Conservation (phyloP, 1,140 invertebrate species). For the Phymorhynchus buccinoides region DNA sequence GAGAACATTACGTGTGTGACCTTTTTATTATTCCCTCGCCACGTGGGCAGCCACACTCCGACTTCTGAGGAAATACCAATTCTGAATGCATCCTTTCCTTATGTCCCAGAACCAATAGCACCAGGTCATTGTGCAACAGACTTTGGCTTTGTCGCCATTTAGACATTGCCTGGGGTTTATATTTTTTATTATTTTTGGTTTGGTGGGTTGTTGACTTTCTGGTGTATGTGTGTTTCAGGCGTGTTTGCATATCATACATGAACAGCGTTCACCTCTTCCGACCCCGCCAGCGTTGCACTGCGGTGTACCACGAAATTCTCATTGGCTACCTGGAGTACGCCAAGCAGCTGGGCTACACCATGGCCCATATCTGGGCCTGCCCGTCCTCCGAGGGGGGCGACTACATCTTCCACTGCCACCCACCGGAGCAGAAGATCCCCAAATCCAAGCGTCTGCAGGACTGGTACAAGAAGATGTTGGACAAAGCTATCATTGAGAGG, state of each 20-base stretch:
- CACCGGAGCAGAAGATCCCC: slow-evolving; percentile 98
- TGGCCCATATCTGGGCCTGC: slow-evolving; percentile 99
- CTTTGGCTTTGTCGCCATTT: too few species aligned
- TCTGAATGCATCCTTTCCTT: too few species aligned
- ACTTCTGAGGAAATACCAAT: too few species aligned
- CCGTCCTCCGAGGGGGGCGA: slow-evolving; percentile 99
- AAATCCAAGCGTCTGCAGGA: slow-evolving; percentile 99
- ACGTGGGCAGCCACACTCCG: too few species aligned
- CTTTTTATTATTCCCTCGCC: too few species aligned
- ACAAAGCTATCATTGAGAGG: slow-evolving; percentile 98
- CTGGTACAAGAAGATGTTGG: slow-evolving; percentile 99
- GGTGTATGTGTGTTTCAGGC: slow-evolving; percentile 76
- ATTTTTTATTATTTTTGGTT: too few species aligned
- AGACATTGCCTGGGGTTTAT: too few species aligned
- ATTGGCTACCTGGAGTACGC: slow-evolving; percentile 99
- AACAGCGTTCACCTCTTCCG: slow-evolving; percentile 99
- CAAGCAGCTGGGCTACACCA: slow-evolving; percentile 88
- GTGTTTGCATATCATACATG: slow-evolving; percentile 99
- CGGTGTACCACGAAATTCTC: slow-evolving; percentile 99
- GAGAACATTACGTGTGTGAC: too few species aligned
- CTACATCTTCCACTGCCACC: slow-evolving; percentile 99
- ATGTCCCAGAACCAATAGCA: too few species aligned
- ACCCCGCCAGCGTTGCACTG: slow-evolving; percentile 95
- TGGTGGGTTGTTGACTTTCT: too few species aligned
- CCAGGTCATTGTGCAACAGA: too few species aligned